These are phyloP conservation scores for Salvelinus alpinus DNA, from an alignment of 2,113 vertebrate species.

Conservation along the genomic window DNA sequence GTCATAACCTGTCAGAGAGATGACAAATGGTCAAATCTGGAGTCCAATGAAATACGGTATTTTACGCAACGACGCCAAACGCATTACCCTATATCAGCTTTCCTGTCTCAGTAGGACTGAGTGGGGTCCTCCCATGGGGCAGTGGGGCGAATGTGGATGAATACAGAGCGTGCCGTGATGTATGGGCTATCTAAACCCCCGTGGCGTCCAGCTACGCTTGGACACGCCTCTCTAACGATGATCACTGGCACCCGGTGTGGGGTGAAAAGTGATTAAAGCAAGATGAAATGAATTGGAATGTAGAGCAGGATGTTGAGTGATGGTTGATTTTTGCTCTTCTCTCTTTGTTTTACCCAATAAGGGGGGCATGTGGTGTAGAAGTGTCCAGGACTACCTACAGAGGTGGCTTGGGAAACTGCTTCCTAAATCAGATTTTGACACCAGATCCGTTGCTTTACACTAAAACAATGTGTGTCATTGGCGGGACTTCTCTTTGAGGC, in stretches of 20 bases:
- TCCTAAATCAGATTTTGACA: too few species aligned
- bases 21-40: background rate
- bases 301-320: background rate
- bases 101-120: background rate
- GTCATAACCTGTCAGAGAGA: background rate
- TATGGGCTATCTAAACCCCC: constrained; percentile 39
- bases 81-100: background rate
- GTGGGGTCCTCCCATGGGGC: background rate
- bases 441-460: too few species aligned
- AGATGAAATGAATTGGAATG: too few species aligned
- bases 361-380: too few species aligned
- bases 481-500: too few species aligned
- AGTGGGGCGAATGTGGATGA: background rate
- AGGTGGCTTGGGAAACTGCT: too few species aligned
- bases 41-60: background rate
- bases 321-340: constrained; percentile 1
- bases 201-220: constrained; percentile 36
- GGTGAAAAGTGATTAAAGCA: constrained; percentile 38
- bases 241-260: constrained; percentile 39
- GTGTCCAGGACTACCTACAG: too few species aligned
- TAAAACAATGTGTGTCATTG: too few species aligned
- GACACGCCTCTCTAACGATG: constrained; percentile 34
- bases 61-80: background rate
- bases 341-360: too few species aligned
- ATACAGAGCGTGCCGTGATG: constrained; percentile 35